Base-by-base conservation (phyloP, 2,888 invertebrate genomes). In the Thymelicus lineola region DNA sequence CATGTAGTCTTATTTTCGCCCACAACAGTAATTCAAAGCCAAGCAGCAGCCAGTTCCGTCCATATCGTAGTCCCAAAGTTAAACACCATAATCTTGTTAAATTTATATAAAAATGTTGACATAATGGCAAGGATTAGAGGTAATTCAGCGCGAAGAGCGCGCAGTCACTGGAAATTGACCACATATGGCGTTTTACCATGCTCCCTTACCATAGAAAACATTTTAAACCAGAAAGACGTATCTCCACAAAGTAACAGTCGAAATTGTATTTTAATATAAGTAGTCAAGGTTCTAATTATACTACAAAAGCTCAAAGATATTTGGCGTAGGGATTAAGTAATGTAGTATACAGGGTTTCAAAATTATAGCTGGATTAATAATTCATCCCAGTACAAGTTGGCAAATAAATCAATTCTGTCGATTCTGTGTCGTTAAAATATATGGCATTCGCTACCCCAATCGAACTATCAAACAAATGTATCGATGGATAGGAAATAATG, bases 71-170 rank as follows among this genome's bases (percentile, higher is more conserved):
- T 62, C 62, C 68, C 63, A 63, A 69, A 69, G 69, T 69, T 63
- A 69, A 69, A 69, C 66, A 74, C 70, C 74, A 71, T 75, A 77
- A 79, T 79, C 77, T 77, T 72, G 78, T 82, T 77, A 77, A 86
- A 83, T 80, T 81, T 87, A 77, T 86, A 85, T 82, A 84, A 84
- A 88, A 87, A 86, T 87, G 87, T 86, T 86, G 84, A 80, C 86
- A 87, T 89, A 86, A 89, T 80, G 82, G 83, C 78, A 74, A 73
- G 89, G 89, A 90, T 92, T 90, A 90, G 81, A 79, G 82, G 83
- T 88, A 90, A 90, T 86, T 86, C 86, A 73, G 81, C 86, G 86
- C 79, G 82, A 84, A 87, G 83, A 80, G 80, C 78, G 78, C 79
- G 64, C 73, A 75, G 76, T 73, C 71, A 72, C 74, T 75, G 75